Evolutionary conservation across 1,140 invertebrate genomes (phyloP).

Genomic region (Drosophila parabipectinata): DNA sequence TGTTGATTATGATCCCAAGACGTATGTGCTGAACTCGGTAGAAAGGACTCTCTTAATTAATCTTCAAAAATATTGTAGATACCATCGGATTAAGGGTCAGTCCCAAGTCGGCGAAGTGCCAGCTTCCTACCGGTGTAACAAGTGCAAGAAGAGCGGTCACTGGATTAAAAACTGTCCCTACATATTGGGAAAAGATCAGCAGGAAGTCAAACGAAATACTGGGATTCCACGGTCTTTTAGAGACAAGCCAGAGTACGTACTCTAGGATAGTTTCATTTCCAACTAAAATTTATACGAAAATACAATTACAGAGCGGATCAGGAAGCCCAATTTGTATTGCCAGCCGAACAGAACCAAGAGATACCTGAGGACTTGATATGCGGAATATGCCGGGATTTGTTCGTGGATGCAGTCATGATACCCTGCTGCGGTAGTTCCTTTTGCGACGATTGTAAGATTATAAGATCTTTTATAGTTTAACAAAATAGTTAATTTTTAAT

Average conservation of each 20-base stretch:
- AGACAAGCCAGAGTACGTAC: slow-evolving; percentile 85
- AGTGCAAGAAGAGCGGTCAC: slow-evolving; percentile 96
- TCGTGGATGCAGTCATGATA: slow-evolving; percentile 97
- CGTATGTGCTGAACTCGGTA: slow-evolving; percentile 87
- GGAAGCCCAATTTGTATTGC: slow-evolving; percentile 49
- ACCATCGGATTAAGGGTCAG: slow-evolving; percentile 93
- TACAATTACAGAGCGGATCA: slow-evolving; percentile 43
- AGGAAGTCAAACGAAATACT: slow-evolving; percentile 95
- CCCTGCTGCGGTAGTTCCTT: slow-evolving; percentile 98
- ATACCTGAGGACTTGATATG: slow-evolving; percentile 96
- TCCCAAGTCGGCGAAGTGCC: slow-evolving; percentile 95
- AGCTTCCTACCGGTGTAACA: slow-evolving; percentile 94
- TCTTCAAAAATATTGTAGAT: slow-evolving; percentile 85
- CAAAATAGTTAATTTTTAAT: not conserved
- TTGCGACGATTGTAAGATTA: slow-evolving; percentile 97
- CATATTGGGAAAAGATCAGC: slow-evolving; percentile 84
- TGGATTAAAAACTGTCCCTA: slow-evolving; percentile 98
- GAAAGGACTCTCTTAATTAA: not conserved
- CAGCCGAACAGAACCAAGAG: slow-evolving; percentile 84
- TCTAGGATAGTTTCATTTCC: not conserved
- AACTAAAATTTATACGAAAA: not conserved
- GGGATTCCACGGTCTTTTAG: slow-evolving; percentile 99
- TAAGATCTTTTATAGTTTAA: slow-evolving; percentile 10
- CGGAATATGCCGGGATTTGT: slow-evolving; percentile 95
- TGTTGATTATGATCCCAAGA: slow-evolving; percentile 97